phyloP scores from a whole-genome alignment of 1,140 invertebrate genomes.

The Tetramorium simillimum region DNA sequence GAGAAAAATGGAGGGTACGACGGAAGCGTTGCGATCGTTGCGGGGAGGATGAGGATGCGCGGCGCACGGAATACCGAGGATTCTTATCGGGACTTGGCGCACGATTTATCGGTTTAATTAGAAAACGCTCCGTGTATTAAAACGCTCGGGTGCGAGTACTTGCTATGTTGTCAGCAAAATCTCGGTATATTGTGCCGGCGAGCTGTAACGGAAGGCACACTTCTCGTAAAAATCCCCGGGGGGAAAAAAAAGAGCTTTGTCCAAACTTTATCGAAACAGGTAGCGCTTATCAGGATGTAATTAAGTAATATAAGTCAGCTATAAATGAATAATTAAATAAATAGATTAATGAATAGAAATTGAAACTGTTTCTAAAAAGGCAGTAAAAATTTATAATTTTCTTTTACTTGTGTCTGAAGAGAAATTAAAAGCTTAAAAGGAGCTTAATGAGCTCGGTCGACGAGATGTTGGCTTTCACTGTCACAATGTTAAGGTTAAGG shows the following conservation, averaged over 20 bases:
- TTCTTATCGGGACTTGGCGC: conserved; percentile 36
- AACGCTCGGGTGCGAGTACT: neutral
- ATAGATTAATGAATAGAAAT: neutral
- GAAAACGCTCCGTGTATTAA: conserved; percentile 2
- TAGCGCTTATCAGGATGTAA: neutral
- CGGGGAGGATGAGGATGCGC: neutral
- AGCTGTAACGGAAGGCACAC: neutral
- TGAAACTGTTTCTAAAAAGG: neutral
- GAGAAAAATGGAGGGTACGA: conserved; percentile 13
- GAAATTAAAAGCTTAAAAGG: neutral
- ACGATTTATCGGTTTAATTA: conserved; percentile 58
- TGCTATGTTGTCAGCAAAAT: neutral
- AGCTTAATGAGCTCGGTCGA: neutral
- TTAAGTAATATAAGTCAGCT: neutral
- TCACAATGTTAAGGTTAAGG: conserved; percentile 51
- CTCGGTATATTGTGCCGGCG: neutral
- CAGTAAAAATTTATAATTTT: neutral
- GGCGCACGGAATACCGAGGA: conserved; percentile 27
- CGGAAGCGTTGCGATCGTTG: conserved; percentile 25
- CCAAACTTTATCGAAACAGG: neutral
- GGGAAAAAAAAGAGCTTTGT: neutral
- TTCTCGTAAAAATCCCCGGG: neutral
- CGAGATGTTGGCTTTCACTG: conserved; percentile 6
- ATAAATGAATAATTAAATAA: neutral
- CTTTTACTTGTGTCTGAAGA: neutral